These are phyloP conservation scores for Sander vitreus DNA, from an alignment of 2,113 vertebrate genomes.

Conservation along the genomic window DNA sequence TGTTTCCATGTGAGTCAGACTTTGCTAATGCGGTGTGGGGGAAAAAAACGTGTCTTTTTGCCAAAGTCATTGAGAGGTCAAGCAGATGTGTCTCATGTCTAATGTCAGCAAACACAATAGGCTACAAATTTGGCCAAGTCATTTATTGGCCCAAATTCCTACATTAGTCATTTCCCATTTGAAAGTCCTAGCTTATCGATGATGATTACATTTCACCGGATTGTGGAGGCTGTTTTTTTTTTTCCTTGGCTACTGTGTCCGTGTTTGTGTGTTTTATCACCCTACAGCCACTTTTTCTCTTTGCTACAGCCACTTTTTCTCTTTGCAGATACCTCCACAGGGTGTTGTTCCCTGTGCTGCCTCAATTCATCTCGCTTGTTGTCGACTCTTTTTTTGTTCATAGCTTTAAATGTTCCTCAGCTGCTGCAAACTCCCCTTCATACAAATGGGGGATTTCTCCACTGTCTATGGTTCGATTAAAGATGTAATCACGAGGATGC, in stretches of 20 bases:
- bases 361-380: conserved; percentile 48
- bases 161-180: conserved; percentile 38
- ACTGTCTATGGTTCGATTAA: conserved; percentile 46
- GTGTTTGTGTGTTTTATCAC: conserved; percentile 11
- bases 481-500: conserved; percentile 54
- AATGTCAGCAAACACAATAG: conserved; percentile 23
- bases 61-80: conserved; percentile 39
- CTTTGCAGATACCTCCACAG: conserved; percentile 13
- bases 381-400: conserved; percentile 40
- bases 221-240: conserved; percentile 6
- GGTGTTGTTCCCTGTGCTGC: conserved; percentile 36
- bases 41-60: conserved; percentile 7
- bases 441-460: conserved; percentile 59
- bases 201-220: conserved; percentile 36
- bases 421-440: conserved; percentile 46
- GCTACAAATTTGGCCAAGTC: background rate
- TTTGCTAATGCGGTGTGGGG: background rate
- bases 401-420: conserved; percentile 47
- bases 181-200: conserved; percentile 13
- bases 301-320: conserved; percentile 9
- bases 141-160: conserved; percentile 2
- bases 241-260: background rate
- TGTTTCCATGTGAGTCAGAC: conserved; percentile 39
- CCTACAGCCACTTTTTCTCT: conserved; percentile 20
- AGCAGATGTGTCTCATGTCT: background rate